These are phyloP conservation scores for Condylura cristata DNA, from an alignment of 2,113 vertebrate genomes.

Conservation along the genomic window DNA sequence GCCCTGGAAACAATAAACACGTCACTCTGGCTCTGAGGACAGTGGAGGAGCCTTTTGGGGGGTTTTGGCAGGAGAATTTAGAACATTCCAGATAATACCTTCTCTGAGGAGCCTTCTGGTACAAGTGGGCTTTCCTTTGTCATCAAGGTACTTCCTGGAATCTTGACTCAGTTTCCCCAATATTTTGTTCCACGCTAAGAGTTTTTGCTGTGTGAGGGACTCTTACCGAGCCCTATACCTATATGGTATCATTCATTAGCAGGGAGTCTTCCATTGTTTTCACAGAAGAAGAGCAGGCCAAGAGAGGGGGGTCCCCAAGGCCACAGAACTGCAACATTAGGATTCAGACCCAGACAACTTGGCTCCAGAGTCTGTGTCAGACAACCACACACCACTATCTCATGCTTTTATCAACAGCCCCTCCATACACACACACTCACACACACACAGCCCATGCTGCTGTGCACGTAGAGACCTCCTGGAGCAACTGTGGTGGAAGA, in stretches of 20 bases:
- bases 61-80: not conserved
- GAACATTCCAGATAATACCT: not conserved
- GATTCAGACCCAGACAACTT: not conserved
- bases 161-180: not conserved
- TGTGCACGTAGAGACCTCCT: not conserved
- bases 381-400: not conserved
- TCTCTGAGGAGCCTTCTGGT: not conserved
- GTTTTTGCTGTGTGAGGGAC: not conserved
- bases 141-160: not conserved
- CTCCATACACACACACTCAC: not conserved
- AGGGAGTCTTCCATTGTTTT: not conserved
- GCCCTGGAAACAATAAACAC: not conserved
- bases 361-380: not conserved
- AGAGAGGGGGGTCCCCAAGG: not conserved
- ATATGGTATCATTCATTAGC: accelerated
- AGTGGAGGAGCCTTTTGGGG: not conserved
- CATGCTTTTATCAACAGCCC: accelerated
- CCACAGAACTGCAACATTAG: not conserved
- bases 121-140: not conserved
- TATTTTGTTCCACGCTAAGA: not conserved
- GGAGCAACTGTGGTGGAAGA: not conserved
- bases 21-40: accelerated
- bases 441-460: not conserved
- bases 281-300: not conserved
- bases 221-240: accelerated